Evolutionary conservation across 2,797 vertebrate genomes (phyloP).

Genomic region (Rhinophrynus dorsalis): DNA sequence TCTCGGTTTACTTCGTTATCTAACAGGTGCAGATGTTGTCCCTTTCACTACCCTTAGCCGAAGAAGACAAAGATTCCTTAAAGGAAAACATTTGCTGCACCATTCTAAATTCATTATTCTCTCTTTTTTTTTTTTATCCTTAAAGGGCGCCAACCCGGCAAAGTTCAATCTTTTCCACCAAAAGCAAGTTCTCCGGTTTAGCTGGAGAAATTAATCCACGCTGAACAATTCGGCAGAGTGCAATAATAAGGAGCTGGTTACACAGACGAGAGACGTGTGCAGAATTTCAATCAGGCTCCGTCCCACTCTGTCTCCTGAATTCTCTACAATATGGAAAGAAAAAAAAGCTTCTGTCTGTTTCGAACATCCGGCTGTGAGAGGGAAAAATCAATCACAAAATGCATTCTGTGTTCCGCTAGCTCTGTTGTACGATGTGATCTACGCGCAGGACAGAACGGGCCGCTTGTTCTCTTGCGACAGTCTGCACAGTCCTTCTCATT

Average conservation of each 20-base stretch:
- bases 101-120: neutral
- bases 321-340: conserved; percentile 45
- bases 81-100: conserved; percentile 46
- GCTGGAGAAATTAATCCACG: conserved; percentile 64
- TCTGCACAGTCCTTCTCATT: no score
- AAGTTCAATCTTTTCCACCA: conserved; percentile 54
- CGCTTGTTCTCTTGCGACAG: neutral
- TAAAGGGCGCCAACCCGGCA: conserved; percentile 49
- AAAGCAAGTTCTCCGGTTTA: conserved; percentile 48
- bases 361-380: conserved; percentile 36
- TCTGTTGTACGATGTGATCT: neutral
- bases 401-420: conserved; percentile 18
- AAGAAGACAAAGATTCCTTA: conserved; percentile 44
- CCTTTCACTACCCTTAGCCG: conserved; percentile 58
- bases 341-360: conserved; percentile 41
- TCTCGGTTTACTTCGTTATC: neutral
- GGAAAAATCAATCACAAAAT: conserved; percentile 47
- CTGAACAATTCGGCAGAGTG: conserved; percentile 59
- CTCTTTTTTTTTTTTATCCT: neutral
- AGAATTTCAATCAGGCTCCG: conserved; percentile 58
- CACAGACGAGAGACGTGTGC: conserved; percentile 51
- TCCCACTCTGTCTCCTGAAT: conserved; percentile 57
- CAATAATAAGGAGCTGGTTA: conserved; percentile 55
- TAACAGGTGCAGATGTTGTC: neutral
- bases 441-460: neutral